Conservation (phyloP, 1,140 invertebrate genomes). For the Drosophila sproati region DNA sequence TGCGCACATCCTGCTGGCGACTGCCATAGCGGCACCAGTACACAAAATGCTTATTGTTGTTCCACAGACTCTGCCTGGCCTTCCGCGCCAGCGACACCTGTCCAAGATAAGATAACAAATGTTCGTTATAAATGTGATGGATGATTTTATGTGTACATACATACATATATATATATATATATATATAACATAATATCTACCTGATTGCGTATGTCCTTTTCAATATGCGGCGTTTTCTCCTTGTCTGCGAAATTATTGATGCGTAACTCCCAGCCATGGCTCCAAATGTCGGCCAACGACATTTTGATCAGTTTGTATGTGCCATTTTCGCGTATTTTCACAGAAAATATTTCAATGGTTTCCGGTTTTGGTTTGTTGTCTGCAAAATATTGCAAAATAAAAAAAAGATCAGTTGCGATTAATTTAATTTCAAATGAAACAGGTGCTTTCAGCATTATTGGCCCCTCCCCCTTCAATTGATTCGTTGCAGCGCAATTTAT, state of each 20-base stretch:
- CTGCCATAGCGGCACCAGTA: conserved; percentile 89
- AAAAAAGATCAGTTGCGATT: conserved; percentile 19
- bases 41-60: conserved; percentile 89
- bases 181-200: conserved; percentile 65
- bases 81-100: conserved; percentile 82
- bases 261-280: conserved; percentile 87
- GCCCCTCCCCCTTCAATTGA: conserved; percentile 3
- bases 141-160: too few relatives aligned
- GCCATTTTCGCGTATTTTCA: conserved; percentile 87
- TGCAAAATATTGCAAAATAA: conserved; percentile 70
- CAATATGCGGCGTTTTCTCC: conserved; percentile 87
- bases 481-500: conserved; percentile 13
- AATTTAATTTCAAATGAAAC: conserved; percentile 32
- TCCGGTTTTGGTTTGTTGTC: conserved; percentile 89
- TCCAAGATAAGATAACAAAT: not conserved
- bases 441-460: conserved; percentile 9
- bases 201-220: conserved; percentile 88
- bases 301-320: conserved; percentile 87
- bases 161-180: too few relatives aligned
- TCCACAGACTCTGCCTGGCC: conserved; percentile 85
- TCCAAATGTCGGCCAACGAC: conserved; percentile 88
- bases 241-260: conserved; percentile 90
- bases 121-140: too few relatives aligned
- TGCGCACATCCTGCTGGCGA: conserved; percentile 87
- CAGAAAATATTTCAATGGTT: conserved; percentile 88